Percentiles rank a stretch among this genome's conserved stretches.
Evolutionary conservation across 2,113 vertebrate species (phyloP).

Genomic region (Hippocampus guttulatus): DNA sequence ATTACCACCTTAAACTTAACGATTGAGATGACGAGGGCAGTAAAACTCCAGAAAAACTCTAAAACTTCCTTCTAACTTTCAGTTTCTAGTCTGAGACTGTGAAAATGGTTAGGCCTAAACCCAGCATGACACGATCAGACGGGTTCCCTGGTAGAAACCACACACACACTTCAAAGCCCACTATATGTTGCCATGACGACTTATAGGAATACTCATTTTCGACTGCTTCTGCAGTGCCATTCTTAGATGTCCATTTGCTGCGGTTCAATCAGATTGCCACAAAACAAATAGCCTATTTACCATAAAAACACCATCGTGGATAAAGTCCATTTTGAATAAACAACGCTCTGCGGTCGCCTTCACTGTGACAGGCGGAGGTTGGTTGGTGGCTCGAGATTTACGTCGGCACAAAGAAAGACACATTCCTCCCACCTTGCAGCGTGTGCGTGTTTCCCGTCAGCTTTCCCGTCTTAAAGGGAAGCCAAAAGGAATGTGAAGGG

Average conservation of each 20-base stretch:
- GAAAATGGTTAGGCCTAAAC: no score
- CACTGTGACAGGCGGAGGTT: not conserved
- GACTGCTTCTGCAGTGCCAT: not conserved
- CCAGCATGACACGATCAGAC: not conserved
- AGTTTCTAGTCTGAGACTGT: no score
- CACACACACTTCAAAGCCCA: not conserved
- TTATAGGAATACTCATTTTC: conserved; percentile 13
- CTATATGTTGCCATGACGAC: conserved; percentile 40
- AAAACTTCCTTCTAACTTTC: no score
- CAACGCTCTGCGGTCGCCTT: conserved; percentile 1
- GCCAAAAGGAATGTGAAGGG: conserved; percentile 28
- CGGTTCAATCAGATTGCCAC: conserved; percentile 1
- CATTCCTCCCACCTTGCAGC: conserved; percentile 25
- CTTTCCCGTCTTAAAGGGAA: conserved; percentile 44
- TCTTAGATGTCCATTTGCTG: not conserved
- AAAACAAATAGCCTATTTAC: not conserved
- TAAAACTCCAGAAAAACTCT: no score
- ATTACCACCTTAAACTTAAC: no score
- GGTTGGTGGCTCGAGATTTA: conserved; percentile 8
- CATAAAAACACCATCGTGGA: conserved; percentile 1
- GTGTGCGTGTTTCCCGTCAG: conserved; percentile 52
- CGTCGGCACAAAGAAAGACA: conserved; percentile 22
- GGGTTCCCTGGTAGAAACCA: not conserved
- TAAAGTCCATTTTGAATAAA: conserved; percentile 14
- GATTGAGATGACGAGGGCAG: no score